These are phyloP conservation scores for Ranitomeya variabilis DNA, from an alignment of 2,113 vertebrate species.

Conservation along the genomic window DNA sequence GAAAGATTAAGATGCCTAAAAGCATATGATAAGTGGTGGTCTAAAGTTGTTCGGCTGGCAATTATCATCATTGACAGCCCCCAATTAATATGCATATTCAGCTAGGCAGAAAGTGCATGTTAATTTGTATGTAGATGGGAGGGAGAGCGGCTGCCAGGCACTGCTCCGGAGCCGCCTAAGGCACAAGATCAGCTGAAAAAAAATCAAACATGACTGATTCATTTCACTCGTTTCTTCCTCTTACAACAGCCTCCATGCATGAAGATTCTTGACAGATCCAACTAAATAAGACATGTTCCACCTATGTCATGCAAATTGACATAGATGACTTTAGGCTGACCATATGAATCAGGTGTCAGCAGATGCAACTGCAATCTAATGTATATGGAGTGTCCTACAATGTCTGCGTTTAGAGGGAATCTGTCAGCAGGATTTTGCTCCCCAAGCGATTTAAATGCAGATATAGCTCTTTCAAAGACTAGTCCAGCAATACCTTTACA, in stretches of 20 bases:
- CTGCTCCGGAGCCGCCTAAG: background rate
- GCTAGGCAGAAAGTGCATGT: constrained; percentile 8
- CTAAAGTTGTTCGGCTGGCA: background rate
- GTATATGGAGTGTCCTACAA: background rate
- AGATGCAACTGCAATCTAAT: background rate
- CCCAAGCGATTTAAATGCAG: too few relatives aligned
- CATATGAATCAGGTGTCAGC: background rate
- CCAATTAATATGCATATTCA: constrained; percentile 14
- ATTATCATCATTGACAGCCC: constrained; percentile 1
- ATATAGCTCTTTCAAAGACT: too few relatives aligned
- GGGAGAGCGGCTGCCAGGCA: background rate
- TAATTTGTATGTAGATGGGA: background rate
- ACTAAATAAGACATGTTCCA: background rate
- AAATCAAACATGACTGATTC: background rate
- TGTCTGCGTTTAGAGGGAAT: background rate
- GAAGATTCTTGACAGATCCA: background rate
- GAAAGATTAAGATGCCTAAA: background rate
- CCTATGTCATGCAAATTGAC: background rate
- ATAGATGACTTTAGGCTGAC: background rate
- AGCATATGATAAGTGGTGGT: background rate
- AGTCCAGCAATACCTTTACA: too few relatives aligned
- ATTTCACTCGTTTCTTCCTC: background rate
- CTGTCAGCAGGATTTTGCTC: too few relatives aligned
- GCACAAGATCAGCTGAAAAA: constrained; percentile 1
- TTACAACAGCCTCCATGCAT: background rate